Percentiles rank a stretch among this genome's conserved stretches.
Evolutionary conservation across 1,140 invertebrate species (phyloP).

Genomic region (Forficula auricularia): DNA sequence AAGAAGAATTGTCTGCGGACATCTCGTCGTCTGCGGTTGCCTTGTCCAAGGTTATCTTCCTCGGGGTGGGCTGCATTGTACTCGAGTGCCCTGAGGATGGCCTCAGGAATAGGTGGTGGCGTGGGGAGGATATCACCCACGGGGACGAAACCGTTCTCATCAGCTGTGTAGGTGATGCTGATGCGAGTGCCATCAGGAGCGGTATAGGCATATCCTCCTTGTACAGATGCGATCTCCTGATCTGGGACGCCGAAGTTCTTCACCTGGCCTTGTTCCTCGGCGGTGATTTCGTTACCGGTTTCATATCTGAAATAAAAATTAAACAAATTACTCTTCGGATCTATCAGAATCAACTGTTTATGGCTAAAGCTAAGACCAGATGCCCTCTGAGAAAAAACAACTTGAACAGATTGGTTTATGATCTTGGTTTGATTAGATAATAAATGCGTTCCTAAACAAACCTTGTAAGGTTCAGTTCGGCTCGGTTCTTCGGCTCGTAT

Average conservation of each 20-base stretch:
- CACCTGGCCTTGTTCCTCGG: slow-evolving; percentile 31
- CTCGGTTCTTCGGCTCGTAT: too few relatives aligned
- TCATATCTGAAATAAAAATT: slow-evolving; percentile 26
- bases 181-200: slow-evolving; percentile 54
- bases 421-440: too few relatives aligned
- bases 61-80: slow-evolving; percentile 23
- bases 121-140: slow-evolving; percentile 33
- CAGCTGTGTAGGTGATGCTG: slow-evolving; percentile 50
- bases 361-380: too few relatives aligned
- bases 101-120: slow-evolving; percentile 26
- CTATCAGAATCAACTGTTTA: too few relatives aligned
- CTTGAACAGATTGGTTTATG: too few relatives aligned
- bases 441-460: too few relatives aligned
- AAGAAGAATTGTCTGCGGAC: too few relatives aligned
- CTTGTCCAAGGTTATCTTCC: slow-evolving; percentile 1
- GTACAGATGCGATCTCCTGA: slow-evolving; percentile 21
- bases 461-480: too few relatives aligned
- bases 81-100: slow-evolving; percentile 27
- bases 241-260: slow-evolving; percentile 20
- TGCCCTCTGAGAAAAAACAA: too few relatives aligned
- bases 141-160: slow-evolving; percentile 54
- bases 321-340: too few relatives aligned
- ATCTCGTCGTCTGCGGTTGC: too few relatives aligned
- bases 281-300: slow-evolving; percentile 36
- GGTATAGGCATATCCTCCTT: slow-evolving; percentile 48